Evolutionary conservation across 2,888 invertebrate species (phyloP), one percentile per base, ranked within the genome.

Genomic region (Celastrina argiolus): DNA sequence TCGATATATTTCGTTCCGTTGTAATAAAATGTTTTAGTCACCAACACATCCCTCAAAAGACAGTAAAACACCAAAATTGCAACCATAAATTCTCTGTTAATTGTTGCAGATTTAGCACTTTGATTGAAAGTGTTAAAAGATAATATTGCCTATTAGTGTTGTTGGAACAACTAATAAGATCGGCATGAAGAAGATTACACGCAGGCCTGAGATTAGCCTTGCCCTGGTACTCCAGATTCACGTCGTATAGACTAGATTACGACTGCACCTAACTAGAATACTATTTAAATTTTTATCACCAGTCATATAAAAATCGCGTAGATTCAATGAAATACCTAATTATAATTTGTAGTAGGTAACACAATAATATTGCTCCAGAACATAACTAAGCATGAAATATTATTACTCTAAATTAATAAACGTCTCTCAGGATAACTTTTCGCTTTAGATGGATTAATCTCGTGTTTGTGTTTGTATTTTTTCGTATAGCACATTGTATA

Each of bases 151-250:
- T 18, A 39, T 39, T 61, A 22, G 14, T 18, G 14, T 26, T 26
- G 56, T 26, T 26, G 18, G 14, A 8, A 18, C 36, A 18, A 56
- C 36, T 56, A 65, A 45, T 56, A 16, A 58, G 58, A 41, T 42
- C 42, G 28, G 31, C 58, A 18, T 41, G 42, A 58, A 58, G 41
- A 65, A 65, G 31, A 42, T 42, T 39, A 39, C 26, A 65, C 65
- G 65, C 41, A 56, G 65, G 34, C 58, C 66, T 68, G 58, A 63
- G 65, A 65, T 65, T 41, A 68, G 68, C 70, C 69, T 69, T 70
- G 70, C 68, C 68, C 70, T 56, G 68, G 66, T 70, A 69, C 63
- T 70, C 70, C 69, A 69, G 70, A 70, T 69, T 68, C 69, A 64
- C 64, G 65, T 69, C 61, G 58, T 66, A 63, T 67, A n/a, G n/a